Conservation (phyloP, 2,888 invertebrate genomes). For the Druceiella hillmani region DNA sequence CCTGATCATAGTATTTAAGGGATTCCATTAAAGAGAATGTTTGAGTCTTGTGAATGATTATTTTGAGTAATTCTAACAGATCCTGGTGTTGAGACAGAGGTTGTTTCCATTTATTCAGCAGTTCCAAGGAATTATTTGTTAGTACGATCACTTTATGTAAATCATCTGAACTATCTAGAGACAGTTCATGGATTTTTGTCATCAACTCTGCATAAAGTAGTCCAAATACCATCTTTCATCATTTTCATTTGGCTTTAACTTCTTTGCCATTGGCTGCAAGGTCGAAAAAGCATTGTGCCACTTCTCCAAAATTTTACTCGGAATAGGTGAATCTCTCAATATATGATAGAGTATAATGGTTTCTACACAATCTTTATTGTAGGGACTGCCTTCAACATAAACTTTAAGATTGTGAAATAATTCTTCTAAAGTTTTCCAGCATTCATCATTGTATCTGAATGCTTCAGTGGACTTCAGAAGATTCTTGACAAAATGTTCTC, state of each 20-base stretch:
- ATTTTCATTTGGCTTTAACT: not conserved
- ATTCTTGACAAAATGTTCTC: slow-evolving; percentile 28
- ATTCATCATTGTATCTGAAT: slow-evolving; percentile 28
- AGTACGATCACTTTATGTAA: slow-evolving; percentile 21
- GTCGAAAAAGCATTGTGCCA: slow-evolving; percentile 16
- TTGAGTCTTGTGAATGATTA: slow-evolving; percentile 29
- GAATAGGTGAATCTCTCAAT: slow-evolving; percentile 28
- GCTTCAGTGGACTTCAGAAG: slow-evolving; percentile 28
- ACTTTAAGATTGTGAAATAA: slow-evolving; percentile 32
- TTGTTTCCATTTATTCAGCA: slow-evolving; percentile 34
- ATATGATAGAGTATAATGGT: slow-evolving; percentile 30
- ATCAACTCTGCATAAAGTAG: not conserved
- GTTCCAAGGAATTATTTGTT: slow-evolving; percentile 15
- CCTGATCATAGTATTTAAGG: slow-evolving; percentile 32
- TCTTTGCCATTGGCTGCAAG: not conserved
- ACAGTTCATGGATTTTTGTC: not conserved
- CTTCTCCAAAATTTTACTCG: slow-evolving; percentile 31
- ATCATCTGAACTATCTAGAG: slow-evolving; percentile 23
- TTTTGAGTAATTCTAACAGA: slow-evolving; percentile 31
- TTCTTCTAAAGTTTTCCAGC: slow-evolving; percentile 33
- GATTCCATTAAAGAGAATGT: slow-evolving; percentile 28
- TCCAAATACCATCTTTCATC: not conserved
- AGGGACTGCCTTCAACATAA: slow-evolving; percentile 29
- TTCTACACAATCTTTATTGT: slow-evolving; percentile 30
- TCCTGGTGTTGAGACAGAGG: slow-evolving; percentile 30